Conservation (phyloP, 2,113 vertebrate genomes). For the Tautogolabrus adspersus region DNA sequence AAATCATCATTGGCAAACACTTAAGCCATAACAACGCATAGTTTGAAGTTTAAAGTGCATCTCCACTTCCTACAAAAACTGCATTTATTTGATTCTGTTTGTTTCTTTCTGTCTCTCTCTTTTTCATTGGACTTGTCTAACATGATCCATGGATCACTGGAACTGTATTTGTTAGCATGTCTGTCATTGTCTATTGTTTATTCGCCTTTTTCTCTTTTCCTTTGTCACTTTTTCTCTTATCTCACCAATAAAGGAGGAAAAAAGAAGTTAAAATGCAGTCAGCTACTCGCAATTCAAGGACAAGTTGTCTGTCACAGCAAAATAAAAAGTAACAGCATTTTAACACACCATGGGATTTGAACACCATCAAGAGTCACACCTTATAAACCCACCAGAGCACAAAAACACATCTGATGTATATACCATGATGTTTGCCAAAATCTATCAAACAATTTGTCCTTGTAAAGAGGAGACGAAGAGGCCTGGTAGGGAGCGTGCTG, state of each 20-base stretch:
- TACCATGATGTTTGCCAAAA: conserved; percentile 31
- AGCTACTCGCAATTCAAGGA: background rate
- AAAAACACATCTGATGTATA: conserved; percentile 26
- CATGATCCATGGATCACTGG: too few species aligned
- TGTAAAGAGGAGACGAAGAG: conserved; percentile 41
- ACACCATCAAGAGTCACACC: conserved; percentile 5
- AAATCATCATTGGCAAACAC: background rate
- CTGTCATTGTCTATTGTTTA: too few species aligned
- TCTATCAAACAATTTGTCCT: conserved; percentile 35
- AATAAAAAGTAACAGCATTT: conserved; percentile 2
- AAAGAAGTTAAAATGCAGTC: background rate
- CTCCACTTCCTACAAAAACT: too few species aligned
- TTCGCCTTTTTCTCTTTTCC: too few species aligned
- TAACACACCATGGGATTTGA: background rate
- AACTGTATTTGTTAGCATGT: too few species aligned
- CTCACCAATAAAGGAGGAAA: too few species aligned
- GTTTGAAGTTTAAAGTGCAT: too few species aligned
- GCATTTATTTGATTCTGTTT: too few species aligned
- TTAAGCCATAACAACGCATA: too few species aligned
- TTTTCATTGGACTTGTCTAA: too few species aligned
- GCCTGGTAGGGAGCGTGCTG: conserved; percentile 9
- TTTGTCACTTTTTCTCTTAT: too few species aligned
- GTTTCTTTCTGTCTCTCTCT: too few species aligned
- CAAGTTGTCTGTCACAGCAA: conserved; percentile 2
- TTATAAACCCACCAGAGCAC: conserved; percentile 10